A percentile compares a stretch with the other conserved stretches of the same genome.
phyloP scores from a whole-genome alignment of 2,888 invertebrate species.

The Chymomyza fuscimana region DNA sequence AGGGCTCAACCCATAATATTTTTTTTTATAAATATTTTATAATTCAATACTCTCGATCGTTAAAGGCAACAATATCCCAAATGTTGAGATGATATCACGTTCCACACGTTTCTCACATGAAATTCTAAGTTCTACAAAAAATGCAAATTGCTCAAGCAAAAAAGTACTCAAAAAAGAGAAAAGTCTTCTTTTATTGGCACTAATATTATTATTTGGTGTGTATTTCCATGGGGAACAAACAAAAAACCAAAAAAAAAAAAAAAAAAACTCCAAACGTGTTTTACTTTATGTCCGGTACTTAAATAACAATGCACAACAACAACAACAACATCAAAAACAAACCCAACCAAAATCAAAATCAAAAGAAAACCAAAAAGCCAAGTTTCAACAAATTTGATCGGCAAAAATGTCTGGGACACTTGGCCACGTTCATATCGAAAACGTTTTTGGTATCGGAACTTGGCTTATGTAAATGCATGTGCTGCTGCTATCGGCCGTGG shows the following conservation, averaged over 20 bases:
- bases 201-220: not conserved
- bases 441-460: constrained; percentile 9
- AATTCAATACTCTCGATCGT: no score
- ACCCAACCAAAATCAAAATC: constrained; percentile 6
- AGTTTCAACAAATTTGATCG: not conserved
- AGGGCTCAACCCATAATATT: no score
- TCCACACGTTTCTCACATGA: constrained; percentile 52
- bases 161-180: not conserved
- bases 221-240: not conserved
- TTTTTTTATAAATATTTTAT: no score
- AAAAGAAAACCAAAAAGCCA: not conserved
- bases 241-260: not conserved
- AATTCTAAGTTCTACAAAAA: constrained; percentile 43
- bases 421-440: constrained; percentile 1
- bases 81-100: constrained; percentile 49
- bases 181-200: not conserved
- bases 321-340: not conserved
- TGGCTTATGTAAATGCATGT: constrained; percentile 8
- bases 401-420: constrained; percentile 1
- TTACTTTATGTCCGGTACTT: constrained; percentile 60
- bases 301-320: constrained; percentile 51
- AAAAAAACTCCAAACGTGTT: constrained; percentile 51
- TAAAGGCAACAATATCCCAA: constrained; percentile 17
- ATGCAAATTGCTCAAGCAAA: not conserved
- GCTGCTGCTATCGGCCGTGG: not conserved